Evolutionary conservation across 1,140 invertebrate species (phyloP).

Genomic region (Matsumurasca onukii): DNA sequence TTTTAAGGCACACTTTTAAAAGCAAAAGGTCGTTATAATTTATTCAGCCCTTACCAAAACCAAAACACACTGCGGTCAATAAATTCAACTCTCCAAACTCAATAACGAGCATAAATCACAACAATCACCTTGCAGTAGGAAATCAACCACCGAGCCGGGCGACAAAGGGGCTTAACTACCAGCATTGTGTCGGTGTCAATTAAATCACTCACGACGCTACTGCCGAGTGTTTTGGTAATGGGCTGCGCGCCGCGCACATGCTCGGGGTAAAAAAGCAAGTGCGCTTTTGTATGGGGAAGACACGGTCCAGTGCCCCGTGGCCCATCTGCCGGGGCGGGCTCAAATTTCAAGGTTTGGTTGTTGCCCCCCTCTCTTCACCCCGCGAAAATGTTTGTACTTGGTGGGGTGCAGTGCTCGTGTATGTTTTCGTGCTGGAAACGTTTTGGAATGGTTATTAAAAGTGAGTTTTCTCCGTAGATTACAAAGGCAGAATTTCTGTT

Average conservation of each 20-base stretch:
- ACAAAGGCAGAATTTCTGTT: no score
- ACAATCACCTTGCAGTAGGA: neutral
- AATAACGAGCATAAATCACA: no score
- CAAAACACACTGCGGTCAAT: neutral
- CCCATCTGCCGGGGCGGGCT: conserved; percentile 17
- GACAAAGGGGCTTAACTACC: conserved; percentile 12
- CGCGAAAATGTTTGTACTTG: no score
- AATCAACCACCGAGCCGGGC: neutral
- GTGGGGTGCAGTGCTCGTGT: no score
- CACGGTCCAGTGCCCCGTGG: conserved; percentile 9
- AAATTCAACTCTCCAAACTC: no score
- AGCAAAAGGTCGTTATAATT: neutral
- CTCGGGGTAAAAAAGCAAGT: conserved; percentile 21
- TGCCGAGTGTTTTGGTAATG: neutral
- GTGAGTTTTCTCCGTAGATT: no score
- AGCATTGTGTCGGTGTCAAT: conserved; percentile 7
- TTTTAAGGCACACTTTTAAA: neutral
- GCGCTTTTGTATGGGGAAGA: neutral
- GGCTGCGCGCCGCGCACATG: neutral
- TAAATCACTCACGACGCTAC: conserved; percentile 7
- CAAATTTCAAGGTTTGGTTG: conserved; percentile 20
- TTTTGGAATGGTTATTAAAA: no score
- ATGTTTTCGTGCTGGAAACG: no score
- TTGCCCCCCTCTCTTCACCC: neutral
- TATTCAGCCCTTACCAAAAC: neutral